Base-by-base conservation (phyloP, 1,140 invertebrate genomes). In the Brachionus plicatilis region DNA sequence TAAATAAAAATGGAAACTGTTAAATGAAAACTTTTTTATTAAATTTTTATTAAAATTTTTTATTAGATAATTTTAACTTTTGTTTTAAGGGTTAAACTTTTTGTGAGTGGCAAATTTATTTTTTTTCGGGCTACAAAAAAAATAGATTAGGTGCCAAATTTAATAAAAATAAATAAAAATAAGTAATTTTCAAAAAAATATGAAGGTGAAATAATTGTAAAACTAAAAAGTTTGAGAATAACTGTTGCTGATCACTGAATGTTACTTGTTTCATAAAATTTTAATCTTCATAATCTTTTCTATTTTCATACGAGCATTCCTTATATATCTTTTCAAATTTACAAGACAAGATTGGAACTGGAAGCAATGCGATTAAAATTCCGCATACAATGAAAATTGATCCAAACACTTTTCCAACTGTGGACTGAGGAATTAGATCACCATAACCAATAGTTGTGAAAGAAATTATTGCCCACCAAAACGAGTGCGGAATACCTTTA, bases 361-460 rank as follows among this genome's bases (percentile, higher is more conserved):
- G 79, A 43, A 82, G 43, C 17, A 82, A 41, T 7, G 79, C 79
- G 8, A 82, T 82, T 11, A 82, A 47, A 14, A 82, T 82, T 20
- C 79, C 79, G 29, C 79, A 82, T 37, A 82, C n/a, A 14, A 82
- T 82, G 24, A 82, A 82, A 82, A 60, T 66, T 24, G 79, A 82
- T 4, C 79, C 79, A 41, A 60, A 82, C 3, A 82, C 41, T 68
- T 82, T 82, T 82, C 79, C 79, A 41, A 82, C n/a, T 12, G 20
- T 47, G 14, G 79, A 82, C 17, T 68, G 79, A 29, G 79, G 79
- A 29, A 82, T 82, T 47, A 82, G 41, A 47, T 82, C 79, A 12
- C 90, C 90, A 85, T 91, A 91, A 4, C 90, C 90, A 8, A 91
- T 89, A 1, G 89, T 90, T 75, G 89, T 90, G 87, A 90, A 86